Base-by-base conservation (phyloP, 2,888 invertebrate genomes). In the Brachyopa scutellaris region DNA sequence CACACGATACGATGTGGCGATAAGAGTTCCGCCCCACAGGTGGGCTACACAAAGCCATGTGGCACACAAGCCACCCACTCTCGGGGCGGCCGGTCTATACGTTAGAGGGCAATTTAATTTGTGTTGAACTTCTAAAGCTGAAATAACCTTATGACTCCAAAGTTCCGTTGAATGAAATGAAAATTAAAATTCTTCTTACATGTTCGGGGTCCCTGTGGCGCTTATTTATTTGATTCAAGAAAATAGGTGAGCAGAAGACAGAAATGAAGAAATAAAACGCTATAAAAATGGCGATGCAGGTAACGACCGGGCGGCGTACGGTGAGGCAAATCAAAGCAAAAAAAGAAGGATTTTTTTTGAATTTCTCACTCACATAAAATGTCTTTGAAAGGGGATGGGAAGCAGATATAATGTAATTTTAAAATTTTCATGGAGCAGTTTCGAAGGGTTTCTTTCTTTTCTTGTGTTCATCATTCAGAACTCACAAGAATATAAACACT, bases 171-270 rank as follows among this genome's bases (percentile, higher is more conserved):
- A 47, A 62, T 55, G 47, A 69, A 69, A 40, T 40, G 33, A 11
- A 70, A 77, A 77, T 64, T 64, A 57, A 72, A 78, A 72, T 66
- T 66, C 40, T 77, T 42, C n/a, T 51, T 59, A 42, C 57, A 78
- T 51, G 42, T 42, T 64, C 13, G 51, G 40, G 57, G 47, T 11
- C 57, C 40, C 55, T 42, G 21, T 42, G 77, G 70, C 15, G 70
- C 11, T 64, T 59, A 45, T 57, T 74, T 74, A 36, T 67, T 70
- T 33, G 23, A 40, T 57, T 45, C 36, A 51, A 17, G 64, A 19
- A 57, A 64, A 62, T 77, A 70, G 49, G 49, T 2, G 29, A 23
- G 47, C 6, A 38, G 17, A 70, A 59, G 26, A 42, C 57, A 21
- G 45, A 45, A 72, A 17, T 36, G 8, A 33, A 62, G 40, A 15